Conservation (phyloP, 2,888 invertebrate genomes). For the Epiblema foenella region DNA sequence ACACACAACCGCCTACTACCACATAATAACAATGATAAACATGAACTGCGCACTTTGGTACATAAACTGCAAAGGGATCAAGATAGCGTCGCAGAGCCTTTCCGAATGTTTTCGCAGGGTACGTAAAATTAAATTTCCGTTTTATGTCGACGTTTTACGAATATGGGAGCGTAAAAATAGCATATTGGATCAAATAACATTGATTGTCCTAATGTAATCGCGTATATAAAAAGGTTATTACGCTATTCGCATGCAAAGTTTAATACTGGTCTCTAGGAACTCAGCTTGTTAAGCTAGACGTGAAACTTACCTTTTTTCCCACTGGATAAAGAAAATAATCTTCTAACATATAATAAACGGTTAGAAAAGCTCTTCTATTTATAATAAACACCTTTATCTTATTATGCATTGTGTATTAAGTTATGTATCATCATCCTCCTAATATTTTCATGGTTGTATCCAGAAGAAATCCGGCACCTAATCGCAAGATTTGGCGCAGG, state of each 20-base stretch:
- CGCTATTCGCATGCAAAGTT: not conserved
- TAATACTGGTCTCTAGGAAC: not conserved
- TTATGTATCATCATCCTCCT: too few relatives aligned
- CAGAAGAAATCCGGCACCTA: too few relatives aligned
- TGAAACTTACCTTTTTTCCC: not conserved
- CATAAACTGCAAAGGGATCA: slow-evolving; percentile 88
- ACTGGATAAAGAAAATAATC: not conserved
- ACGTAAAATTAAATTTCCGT: slow-evolving; percentile 46
- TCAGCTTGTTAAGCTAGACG: not conserved
- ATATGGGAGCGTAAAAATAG: slow-evolving; percentile 27
- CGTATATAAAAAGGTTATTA: slow-evolving; percentile 23
- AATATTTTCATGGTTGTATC: too few relatives aligned
- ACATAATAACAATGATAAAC: slow-evolving; percentile 89
- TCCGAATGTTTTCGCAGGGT: slow-evolving; percentile 82
- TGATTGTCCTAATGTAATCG: slow-evolving; percentile 30
- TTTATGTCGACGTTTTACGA: slow-evolving; percentile 37
- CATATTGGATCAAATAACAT: slow-evolving; percentile 27
- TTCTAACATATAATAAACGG: too few relatives aligned
- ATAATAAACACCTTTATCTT: too few relatives aligned
- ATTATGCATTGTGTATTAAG: too few relatives aligned
- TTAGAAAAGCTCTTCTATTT: too few relatives aligned
- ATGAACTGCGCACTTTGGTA: slow-evolving; percentile 90
- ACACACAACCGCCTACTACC: slow-evolving; percentile 87
- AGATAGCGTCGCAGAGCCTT: slow-evolving; percentile 85
- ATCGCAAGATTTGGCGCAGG: too few relatives aligned